A percentile compares a stretch with the other conserved stretches of the same genome.
These are phyloP conservation scores for Lagopus leucura DNA, from an alignment of 2,113 vertebrate species.

Conservation along the genomic window DNA sequence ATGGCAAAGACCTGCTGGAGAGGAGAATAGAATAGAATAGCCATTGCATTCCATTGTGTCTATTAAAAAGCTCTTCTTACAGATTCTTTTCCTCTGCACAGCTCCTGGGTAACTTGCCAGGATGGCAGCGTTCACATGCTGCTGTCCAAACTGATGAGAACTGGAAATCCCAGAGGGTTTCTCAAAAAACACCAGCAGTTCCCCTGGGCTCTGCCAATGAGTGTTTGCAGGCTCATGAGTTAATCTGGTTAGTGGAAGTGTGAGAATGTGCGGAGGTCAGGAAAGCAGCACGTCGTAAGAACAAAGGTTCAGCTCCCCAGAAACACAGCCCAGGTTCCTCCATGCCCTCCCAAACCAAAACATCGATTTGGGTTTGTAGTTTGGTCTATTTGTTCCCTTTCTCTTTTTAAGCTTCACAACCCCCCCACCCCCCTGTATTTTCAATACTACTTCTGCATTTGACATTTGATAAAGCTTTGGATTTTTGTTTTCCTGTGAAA, in stretches of 20 bases:
- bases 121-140: background rate
- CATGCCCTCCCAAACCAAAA: background rate
- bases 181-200: background rate
- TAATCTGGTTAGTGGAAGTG: background rate
- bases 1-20: background rate
- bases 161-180: background rate
- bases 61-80: background rate
- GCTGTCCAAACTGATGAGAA: background rate
- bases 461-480: background rate
- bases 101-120: background rate
- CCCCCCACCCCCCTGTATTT: background rate
- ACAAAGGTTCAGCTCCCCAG: background rate
- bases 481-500: background rate
- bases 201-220: background rate
- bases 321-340: background rate
- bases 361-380: background rate
- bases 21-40: background rate
- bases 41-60: background rate
- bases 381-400: background rate
- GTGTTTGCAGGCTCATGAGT: background rate
- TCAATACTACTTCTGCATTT: background rate
- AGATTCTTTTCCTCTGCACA: background rate
- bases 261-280: background rate
- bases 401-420: background rate
- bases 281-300: background rate